Percentiles rank a stretch among this genome's conserved stretches.
phyloP scores from a whole-genome alignment of 2,797 vertebrate genomes.

The Corythornis leucogaster region DNA sequence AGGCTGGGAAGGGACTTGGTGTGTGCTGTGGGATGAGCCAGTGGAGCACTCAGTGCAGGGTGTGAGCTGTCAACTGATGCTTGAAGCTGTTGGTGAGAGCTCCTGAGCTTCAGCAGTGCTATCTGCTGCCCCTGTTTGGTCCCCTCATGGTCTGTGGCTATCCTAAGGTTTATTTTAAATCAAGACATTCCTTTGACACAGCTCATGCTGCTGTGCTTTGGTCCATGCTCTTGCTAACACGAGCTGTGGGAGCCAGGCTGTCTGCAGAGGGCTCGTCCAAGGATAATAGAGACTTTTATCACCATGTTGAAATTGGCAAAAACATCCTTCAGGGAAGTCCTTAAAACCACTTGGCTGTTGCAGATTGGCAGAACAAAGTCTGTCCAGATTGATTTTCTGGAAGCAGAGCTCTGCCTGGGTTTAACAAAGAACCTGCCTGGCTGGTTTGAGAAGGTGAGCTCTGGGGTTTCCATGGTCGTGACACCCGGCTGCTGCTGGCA shows the following conservation, averaged over 20 bases:
- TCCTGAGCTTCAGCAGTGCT: background rate
- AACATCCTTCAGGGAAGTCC: background rate
- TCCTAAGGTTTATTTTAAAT: background rate
- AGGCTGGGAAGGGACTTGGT: background rate
- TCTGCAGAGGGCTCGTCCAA: constrained; percentile 41
- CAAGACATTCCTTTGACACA: constrained; percentile 1
- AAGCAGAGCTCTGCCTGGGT: background rate
- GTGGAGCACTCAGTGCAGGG: background rate
- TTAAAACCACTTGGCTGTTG: background rate
- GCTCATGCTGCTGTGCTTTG: background rate
- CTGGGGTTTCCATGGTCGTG: background rate
- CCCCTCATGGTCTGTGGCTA: background rate
- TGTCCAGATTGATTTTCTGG: background rate
- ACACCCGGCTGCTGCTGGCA: background rate
- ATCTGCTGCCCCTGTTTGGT: background rate
- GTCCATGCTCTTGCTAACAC: background rate
- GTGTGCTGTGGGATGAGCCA: background rate
- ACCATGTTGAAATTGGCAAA: constrained; percentile 9
- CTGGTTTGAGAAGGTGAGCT: constrained; percentile 52
- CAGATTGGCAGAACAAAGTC: background rate
- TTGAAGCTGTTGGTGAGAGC: background rate
- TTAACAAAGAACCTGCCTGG: constrained; percentile 42
- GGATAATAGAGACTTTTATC: background rate
- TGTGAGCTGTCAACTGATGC: background rate
- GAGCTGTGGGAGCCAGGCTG: background rate